These are phyloP conservation scores for Macrotis lagotis DNA, from an alignment of 2,113 vertebrate genomes.

Conservation along the genomic window DNA sequence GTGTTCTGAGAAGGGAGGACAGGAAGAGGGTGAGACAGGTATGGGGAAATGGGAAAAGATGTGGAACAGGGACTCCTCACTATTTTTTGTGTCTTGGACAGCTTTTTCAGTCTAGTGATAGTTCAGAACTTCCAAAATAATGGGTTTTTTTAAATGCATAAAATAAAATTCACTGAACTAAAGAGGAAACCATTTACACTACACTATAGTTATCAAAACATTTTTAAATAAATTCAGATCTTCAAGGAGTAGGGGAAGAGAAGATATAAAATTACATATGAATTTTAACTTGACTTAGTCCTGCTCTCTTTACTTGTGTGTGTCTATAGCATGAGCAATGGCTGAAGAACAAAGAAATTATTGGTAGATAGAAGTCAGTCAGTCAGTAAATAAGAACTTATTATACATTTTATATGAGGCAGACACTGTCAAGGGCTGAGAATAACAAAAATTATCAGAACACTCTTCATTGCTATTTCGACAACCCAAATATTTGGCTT, in stretches of 20 bases:
- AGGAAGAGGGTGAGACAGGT: background rate
- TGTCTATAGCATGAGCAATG: background rate
- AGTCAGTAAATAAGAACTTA: background rate
- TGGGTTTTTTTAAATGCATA: background rate
- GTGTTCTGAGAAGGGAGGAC: conserved; percentile 49
- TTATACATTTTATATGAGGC: background rate
- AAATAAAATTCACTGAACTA: background rate
- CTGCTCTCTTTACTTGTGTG: background rate
- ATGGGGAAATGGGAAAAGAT: background rate
- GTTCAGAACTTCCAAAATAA: background rate
- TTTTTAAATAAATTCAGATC: background rate
- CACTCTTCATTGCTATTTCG: background rate
- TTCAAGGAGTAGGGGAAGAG: background rate
- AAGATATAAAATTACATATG: background rate
- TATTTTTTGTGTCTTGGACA: background rate
- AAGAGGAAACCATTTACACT: background rate
- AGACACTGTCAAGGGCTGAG: background rate
- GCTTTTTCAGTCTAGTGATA: background rate
- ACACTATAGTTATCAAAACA: background rate
- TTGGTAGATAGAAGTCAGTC: background rate
- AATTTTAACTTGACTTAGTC: background rate
- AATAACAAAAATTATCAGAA: background rate
- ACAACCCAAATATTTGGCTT: background rate
- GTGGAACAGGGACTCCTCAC: background rate
- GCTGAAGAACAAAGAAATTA: background rate